These are phyloP conservation scores for Ornithoptera alexandrae DNA, from an alignment of 2,888 invertebrate species.

Conservation along the genomic window DNA sequence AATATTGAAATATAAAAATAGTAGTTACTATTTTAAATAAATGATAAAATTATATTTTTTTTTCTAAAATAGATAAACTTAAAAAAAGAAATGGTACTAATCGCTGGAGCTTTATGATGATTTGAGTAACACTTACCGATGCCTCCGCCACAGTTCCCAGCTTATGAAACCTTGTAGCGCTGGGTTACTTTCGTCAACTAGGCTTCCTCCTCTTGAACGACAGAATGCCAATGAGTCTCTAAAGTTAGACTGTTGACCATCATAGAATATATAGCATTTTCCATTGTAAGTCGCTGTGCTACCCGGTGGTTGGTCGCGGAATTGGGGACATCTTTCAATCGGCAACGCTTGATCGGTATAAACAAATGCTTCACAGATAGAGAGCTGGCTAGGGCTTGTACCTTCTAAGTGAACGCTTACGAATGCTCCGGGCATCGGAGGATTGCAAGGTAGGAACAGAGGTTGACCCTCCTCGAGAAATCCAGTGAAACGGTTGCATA, in stretches of 20 bases:
- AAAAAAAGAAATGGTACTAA: not conserved
- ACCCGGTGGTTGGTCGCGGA: slow-evolving; percentile 95
- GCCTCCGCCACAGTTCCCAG: slow-evolving; percentile 95
- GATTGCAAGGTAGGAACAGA: slow-evolving; percentile 94
- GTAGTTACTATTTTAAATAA: too few relatives aligned
- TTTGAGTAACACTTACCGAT: slow-evolving; percentile 77
- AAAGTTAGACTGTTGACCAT: slow-evolving; percentile 89
- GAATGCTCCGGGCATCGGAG: slow-evolving; percentile 96
- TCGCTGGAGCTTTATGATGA: not conserved
- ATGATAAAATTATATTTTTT: too few relatives aligned
- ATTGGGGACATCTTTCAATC: slow-evolving; percentile 95
- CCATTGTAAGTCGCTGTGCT: slow-evolving; percentile 96
- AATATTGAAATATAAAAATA: not conserved
- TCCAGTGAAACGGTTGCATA: slow-evolving; percentile 94
- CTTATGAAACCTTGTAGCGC: slow-evolving; percentile 96
- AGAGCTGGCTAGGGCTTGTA: slow-evolving; percentile 85
- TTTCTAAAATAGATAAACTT: not conserved
- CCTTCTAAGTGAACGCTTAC: slow-evolving; percentile 94
- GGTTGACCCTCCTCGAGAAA: slow-evolving; percentile 93
- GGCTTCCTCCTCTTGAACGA: slow-evolving; percentile 88
- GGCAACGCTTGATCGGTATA: slow-evolving; percentile 95
- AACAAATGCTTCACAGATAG: slow-evolving; percentile 95
- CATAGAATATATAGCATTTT: slow-evolving; percentile 96
- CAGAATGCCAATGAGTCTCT: slow-evolving; percentile 90
- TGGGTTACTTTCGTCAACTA: slow-evolving; percentile 95